A percentile compares a stretch with the other conserved stretches of the same genome.
Evolutionary conservation across 2,113 vertebrate species (phyloP).

Genomic region (Cyprinodon variegatus): DNA sequence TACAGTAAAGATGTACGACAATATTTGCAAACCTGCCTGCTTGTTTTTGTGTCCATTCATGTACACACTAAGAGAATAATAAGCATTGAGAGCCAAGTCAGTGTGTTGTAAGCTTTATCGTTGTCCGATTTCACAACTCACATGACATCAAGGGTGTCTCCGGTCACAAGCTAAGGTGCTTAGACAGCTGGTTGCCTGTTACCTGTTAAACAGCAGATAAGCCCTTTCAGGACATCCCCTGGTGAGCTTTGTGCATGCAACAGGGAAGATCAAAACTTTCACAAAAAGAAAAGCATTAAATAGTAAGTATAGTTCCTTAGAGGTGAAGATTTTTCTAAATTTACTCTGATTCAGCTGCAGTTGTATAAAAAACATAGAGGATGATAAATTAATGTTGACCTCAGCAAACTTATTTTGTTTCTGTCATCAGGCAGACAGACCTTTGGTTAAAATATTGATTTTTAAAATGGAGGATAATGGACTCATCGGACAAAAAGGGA

Average conservation of each 20-base stretch:
- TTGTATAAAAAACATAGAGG: background rate
- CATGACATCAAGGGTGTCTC: conserved; percentile 54
- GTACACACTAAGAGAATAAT: conserved; percentile 7
- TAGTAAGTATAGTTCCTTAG: background rate
- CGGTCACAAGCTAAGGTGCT: conserved; percentile 67
- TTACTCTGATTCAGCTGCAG: background rate
- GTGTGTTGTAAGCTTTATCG: conserved; percentile 41
- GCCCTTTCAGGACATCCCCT: conserved; percentile 49
- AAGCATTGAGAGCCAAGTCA: conserved; percentile 32
- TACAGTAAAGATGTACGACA: conserved; percentile 50
- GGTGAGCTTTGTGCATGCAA: conserved; percentile 23
- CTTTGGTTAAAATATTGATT: conserved; percentile 54
- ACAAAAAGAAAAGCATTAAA: conserved; percentile 4
- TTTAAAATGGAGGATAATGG: conserved; percentile 53
- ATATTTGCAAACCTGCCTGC: conserved; percentile 23
- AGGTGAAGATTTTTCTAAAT: background rate
- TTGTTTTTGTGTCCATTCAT: conserved; percentile 29
- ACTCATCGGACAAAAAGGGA: conserved; percentile 57
- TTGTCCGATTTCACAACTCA: conserved; percentile 53
- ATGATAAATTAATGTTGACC: background rate
- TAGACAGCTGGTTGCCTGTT: conserved; percentile 57
- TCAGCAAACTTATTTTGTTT: background rate
- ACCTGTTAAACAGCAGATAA: conserved; percentile 69
- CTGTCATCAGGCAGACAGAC: conserved; percentile 13
- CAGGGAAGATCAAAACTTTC: conserved; percentile 23